Conservation (phyloP, 1,140 invertebrate species). For the Ceratina australensis region DNA sequence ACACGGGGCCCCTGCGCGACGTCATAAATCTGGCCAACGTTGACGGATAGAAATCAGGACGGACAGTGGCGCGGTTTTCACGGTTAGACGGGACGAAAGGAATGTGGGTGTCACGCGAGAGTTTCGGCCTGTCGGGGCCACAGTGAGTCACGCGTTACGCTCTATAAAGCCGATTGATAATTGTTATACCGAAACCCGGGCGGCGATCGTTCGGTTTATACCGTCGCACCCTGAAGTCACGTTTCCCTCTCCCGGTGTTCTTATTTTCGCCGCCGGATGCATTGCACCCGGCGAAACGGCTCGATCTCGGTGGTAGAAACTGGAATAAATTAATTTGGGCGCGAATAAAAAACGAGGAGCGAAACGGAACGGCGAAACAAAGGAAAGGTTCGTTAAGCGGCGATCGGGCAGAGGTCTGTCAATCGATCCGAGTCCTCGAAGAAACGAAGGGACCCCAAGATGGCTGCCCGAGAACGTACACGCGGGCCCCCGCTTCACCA, state of each 20-base stretch:
- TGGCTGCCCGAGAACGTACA: constrained; percentile 62
- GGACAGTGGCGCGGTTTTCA: constrained; percentile 51
- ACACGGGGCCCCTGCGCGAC: constrained; percentile 49
- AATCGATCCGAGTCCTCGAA: constrained; percentile 60
- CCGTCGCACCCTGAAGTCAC: too few relatives aligned
- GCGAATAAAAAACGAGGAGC: not conserved
- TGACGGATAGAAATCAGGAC: constrained; percentile 71
- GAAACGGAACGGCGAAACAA: constrained; percentile 5
- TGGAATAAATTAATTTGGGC: too few relatives aligned
- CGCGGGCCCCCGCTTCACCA: constrained; percentile 62
- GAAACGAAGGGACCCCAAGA: constrained; percentile 65
- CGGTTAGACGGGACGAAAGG: constrained; percentile 36
- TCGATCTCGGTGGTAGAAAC: too few relatives aligned
- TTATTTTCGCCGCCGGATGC: too few relatives aligned
- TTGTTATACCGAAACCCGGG: too few relatives aligned
- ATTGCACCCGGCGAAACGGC: too few relatives aligned
- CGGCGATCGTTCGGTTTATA: too few relatives aligned
- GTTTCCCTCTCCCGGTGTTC: too few relatives aligned
- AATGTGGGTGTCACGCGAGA: constrained; percentile 32
- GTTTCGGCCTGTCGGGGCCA: constrained; percentile 13
- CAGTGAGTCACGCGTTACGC: too few relatives aligned
- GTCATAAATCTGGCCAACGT: constrained; percentile 68
- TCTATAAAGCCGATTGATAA: too few relatives aligned
- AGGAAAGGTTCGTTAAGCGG: constrained; percentile 60
- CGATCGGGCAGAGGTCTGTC: constrained; percentile 61